A percentile compares a stretch with the other conserved stretches of the same genome.
Evolutionary conservation across 1,140 invertebrate genomes (phyloP).

Genomic region (Caerostris darwini): DNA sequence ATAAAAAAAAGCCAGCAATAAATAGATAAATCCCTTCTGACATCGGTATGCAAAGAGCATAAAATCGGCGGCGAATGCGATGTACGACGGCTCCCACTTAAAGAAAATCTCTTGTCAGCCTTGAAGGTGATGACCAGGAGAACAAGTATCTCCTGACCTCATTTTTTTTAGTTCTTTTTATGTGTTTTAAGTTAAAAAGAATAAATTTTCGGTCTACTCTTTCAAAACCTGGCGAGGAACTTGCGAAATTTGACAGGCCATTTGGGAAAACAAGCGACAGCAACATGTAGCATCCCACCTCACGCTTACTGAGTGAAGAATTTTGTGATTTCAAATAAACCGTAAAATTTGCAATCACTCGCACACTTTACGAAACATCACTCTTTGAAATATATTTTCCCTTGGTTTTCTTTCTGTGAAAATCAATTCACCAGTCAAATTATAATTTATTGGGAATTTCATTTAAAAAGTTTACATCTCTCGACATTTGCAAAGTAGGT

Average conservation of each 20-base stretch:
- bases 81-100: neutral
- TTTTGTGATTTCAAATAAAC: neutral
- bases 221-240: neutral
- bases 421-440: neutral
- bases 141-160: conserved; percentile 64
- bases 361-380: neutral
- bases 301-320: neutral
- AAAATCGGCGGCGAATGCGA: neutral
- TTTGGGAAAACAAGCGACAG: neutral
- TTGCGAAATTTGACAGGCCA: neutral
- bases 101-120: conserved; percentile 53
- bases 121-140: conserved; percentile 49
- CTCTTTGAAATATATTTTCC: neutral
- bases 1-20: neutral
- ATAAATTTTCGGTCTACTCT: conserved; percentile 8
- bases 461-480: neutral
- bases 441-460: neutral
- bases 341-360: neutral
- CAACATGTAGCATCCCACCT: neutral
- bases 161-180: conserved; percentile 54
- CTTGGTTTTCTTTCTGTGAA: neutral
- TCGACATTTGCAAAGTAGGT: neutral
- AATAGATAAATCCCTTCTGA: neutral
- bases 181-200: conserved; percentile 21
- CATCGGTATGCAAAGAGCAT: conserved; percentile 29